Percentiles rank a stretch among this genome's conserved stretches.
Conservation (phyloP, 2,113 vertebrate species). For the Anolis sagrei region DNA sequence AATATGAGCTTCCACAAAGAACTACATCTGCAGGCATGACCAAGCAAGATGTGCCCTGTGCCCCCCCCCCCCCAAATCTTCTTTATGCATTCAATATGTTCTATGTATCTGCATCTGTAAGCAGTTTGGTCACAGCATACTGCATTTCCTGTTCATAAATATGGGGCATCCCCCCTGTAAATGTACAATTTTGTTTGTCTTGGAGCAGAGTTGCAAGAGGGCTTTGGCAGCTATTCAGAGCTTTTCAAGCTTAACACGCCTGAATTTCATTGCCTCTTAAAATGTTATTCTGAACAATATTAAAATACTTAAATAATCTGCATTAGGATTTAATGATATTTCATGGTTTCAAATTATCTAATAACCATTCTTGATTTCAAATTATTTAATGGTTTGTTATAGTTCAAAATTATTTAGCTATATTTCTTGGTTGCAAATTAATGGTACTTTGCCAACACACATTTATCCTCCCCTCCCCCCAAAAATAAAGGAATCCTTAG, state of each 20-base stretch:
- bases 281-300: not conserved
- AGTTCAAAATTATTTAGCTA: not conserved
- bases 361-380: not conserved
- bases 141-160: not conserved
- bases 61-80: no score
- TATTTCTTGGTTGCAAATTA: no score
- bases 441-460: not conserved
- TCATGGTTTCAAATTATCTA: not conserved
- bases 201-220: not conserved
- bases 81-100: not conserved
- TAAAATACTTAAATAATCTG: not conserved
- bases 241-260: not conserved
- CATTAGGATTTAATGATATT: no score
- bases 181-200: not conserved
- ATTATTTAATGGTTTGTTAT: not conserved
- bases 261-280: constrained; percentile 16
- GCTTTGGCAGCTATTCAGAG: not conserved
- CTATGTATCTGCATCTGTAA: not conserved
- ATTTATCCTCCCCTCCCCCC: no score
- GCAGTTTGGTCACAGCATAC: not conserved
- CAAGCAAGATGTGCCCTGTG: not conserved
- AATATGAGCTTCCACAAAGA: no score
- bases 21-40: not conserved
- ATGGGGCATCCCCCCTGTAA: not conserved
- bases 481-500: not conserved